A percentile compares a stretch with the other conserved stretches of the same genome.
These are phyloP conservation scores for Hemitrygon akajei DNA, from an alignment of 2,797 vertebrate species.

Conservation along the genomic window DNA sequence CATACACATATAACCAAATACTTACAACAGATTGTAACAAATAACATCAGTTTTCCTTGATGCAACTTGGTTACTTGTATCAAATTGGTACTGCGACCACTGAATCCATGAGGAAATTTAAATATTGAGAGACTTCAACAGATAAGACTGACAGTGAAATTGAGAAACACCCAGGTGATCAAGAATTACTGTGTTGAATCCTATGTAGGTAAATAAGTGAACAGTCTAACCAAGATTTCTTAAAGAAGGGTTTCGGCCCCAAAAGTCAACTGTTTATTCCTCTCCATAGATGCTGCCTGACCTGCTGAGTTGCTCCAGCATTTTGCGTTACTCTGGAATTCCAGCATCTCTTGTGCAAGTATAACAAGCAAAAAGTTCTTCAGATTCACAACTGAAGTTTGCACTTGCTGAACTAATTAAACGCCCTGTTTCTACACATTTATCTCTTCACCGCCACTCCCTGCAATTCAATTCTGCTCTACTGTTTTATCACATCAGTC, in stretches of 20 bases:
- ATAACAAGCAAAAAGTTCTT: not conserved
- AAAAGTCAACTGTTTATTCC: too few relatives aligned
- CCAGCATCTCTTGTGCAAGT: not conserved
- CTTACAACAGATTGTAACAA: not conserved
- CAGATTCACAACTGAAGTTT: not conserved
- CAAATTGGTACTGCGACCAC: not conserved
- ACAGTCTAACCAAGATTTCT: not conserved
- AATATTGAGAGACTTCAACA: not conserved
- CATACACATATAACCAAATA: not conserved
- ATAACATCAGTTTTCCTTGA: not conserved
- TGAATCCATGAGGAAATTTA: not conserved
- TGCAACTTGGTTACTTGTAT: not conserved
- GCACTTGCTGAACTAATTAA: not conserved
- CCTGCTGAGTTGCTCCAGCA: too few relatives aligned
- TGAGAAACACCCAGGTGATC: not conserved
- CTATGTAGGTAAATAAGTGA: not conserved
- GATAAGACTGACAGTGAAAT: not conserved
- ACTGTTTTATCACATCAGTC: not conserved
- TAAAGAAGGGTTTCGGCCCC: too few relatives aligned
- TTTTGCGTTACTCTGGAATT: too few relatives aligned
- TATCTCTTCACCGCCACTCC: not conserved
- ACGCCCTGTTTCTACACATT: too few relatives aligned
- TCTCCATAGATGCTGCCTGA: too few relatives aligned
- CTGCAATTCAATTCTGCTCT: not conserved
- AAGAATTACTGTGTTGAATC: not conserved